Conservation (phyloP, 2,797 vertebrate genomes). For the Eulemur mongoz region DNA sequence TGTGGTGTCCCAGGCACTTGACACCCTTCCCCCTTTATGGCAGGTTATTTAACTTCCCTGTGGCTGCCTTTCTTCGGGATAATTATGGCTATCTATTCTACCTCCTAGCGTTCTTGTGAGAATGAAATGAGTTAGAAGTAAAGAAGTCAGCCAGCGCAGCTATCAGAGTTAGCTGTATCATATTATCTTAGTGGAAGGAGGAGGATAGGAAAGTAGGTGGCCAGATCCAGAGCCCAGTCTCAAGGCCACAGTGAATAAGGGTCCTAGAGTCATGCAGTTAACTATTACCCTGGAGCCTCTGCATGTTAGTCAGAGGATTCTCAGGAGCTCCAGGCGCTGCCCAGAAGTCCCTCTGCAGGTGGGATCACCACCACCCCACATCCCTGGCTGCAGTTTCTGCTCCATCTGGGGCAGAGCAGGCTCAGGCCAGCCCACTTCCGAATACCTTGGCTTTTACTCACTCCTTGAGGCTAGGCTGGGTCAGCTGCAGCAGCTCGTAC, state of each 20-base stretch:
- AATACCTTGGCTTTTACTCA: constrained; percentile 80
- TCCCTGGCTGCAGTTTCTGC: neutral
- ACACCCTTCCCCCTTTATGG: neutral
- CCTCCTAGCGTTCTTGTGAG: neutral
- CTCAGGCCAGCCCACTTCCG: fast-evolving
- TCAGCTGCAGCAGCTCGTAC: constrained; percentile 87
- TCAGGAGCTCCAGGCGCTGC: neutral
- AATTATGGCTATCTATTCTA: neutral
- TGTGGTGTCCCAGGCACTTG: neutral
- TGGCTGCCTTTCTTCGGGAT: neutral
- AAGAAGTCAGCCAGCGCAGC: constrained; percentile 13
- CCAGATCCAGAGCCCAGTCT: neutral
- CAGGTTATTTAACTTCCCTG: neutral
- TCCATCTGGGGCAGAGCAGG: constrained; percentile 64
- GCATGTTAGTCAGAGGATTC: neutral
- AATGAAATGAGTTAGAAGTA: constrained; percentile 15
- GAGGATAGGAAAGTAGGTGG: neutral
- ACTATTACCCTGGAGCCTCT: neutral
- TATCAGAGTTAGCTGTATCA: neutral
- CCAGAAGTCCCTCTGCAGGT: neutral
- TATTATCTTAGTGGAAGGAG: neutral
- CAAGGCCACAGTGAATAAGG: neutral
- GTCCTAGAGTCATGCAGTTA: neutral
- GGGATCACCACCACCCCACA: too few species aligned
- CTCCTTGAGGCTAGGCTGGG: constrained; percentile 85